A percentile compares a stretch with the other conserved stretches of the same genome.
Conservation (phyloP, 2,113 vertebrate species). For the Sinocyclocheilus maitianheensis region DNA sequence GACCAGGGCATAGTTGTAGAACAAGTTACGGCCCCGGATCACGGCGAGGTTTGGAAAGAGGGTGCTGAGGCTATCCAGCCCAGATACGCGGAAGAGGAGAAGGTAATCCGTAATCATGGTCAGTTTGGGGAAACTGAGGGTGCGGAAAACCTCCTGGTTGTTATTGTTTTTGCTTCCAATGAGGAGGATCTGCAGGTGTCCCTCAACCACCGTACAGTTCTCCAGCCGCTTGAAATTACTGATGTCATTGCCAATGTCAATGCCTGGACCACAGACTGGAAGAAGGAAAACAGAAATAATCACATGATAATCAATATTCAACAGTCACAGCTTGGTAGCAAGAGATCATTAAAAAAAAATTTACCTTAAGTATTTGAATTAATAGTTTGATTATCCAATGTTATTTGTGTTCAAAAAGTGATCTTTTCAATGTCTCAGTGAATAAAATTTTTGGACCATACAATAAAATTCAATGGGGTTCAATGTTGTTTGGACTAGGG, state of each 20-base stretch:
- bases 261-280: conserved; percentile 88
- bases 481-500: no score
- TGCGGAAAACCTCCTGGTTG: conserved; percentile 84
- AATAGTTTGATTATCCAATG: not conserved
- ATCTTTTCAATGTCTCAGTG: no score
- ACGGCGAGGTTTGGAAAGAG: conserved; percentile 97
- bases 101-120: conserved; percentile 94
- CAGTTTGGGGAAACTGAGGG: conserved; percentile 93
- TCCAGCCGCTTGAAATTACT: conserved; percentile 88
- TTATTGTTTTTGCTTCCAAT: conserved; percentile 83
- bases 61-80: conserved; percentile 90
- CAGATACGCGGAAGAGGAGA: conserved; percentile 93
- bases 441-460: no score
- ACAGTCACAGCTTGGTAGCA: not conserved
- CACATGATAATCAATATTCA: not conserved
- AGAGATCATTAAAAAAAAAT: not conserved
- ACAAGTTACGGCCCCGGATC: conserved; percentile 92
- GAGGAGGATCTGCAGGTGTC: conserved; percentile 94
- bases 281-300: conserved; percentile 25
- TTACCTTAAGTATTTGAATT: not conserved
- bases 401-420: no score
- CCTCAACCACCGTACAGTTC: conserved; percentile 97
- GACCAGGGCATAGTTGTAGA: conserved; percentile 96
- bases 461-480: no score
- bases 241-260: conserved; percentile 94